Conservation (phyloP, 2,113 vertebrate genomes). For the Xiphias gladius region DNA sequence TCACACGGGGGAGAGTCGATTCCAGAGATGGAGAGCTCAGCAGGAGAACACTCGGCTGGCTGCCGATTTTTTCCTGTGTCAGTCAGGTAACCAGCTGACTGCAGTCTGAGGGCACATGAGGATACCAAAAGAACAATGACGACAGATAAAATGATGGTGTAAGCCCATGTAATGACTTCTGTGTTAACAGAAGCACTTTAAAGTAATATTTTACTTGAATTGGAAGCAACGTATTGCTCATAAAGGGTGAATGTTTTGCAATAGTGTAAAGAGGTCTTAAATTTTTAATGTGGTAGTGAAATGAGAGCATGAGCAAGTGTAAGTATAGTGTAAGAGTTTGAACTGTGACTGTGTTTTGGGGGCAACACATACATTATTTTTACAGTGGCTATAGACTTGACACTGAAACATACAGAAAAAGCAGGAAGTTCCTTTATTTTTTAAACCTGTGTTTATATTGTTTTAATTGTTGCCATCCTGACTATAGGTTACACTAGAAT, state of each 20-base stretch:
- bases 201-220: background rate
- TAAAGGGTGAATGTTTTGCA: slow-evolving; percentile 12
- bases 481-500: no score
- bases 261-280: slow-evolving; percentile 2
- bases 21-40: slow-evolving; percentile 39
- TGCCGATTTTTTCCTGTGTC: slow-evolving; percentile 30
- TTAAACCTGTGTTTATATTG: no score
- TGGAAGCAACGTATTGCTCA: no score
- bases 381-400: background rate
- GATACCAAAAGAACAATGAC: slow-evolving; percentile 34
- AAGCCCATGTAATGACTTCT: slow-evolving; percentile 21
- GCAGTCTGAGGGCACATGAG: slow-evolving; percentile 30
- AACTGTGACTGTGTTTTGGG: no score
- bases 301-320: slow-evolving; percentile 6
- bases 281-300: slow-evolving; percentile 33
- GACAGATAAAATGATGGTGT: slow-evolving; percentile 23
- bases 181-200: background rate
- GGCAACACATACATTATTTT: no score
- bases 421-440: no score
- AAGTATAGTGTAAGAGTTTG: slow-evolving; percentile 14
- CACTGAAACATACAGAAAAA: background rate
- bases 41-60: slow-evolving; percentile 44
- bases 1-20: slow-evolving; percentile 56
- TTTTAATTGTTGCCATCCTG: no score
- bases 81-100: slow-evolving; percentile 25